Evolutionary conservation across 2,888 invertebrate genomes (phyloP).

Genomic region (Endotricha flammealis): DNA sequence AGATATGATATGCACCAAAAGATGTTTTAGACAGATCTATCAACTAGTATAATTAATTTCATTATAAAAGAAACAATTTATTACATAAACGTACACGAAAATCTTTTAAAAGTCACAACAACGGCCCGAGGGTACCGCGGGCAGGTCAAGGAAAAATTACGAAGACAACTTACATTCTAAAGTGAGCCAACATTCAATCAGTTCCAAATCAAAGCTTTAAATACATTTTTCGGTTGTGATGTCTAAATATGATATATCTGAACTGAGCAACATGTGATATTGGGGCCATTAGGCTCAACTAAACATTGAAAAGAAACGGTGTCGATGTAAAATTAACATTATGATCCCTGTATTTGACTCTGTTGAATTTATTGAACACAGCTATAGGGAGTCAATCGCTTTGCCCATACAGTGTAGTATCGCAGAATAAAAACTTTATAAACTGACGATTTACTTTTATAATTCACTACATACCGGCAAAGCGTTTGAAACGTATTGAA

Average conservation of each 20-base stretch:
- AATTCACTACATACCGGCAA: no score
- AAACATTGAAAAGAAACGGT: slow-evolving; percentile 28
- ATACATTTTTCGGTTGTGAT: slow-evolving; percentile 39
- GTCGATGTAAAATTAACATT: slow-evolving; percentile 48
- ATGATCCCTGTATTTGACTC: slow-evolving; percentile 75
- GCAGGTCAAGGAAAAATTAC: slow-evolving; percentile 42
- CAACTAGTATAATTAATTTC: slow-evolving; percentile 43
- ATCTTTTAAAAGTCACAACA: slow-evolving; percentile 28
- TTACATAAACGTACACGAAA: slow-evolving; percentile 5
- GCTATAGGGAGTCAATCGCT: slow-evolving; percentile 54
- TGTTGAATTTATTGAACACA: slow-evolving; percentile 74
- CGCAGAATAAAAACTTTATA: neutral
- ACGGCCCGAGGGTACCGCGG: slow-evolving; percentile 48
- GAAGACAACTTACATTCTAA: slow-evolving; percentile 47
- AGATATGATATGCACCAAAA: slow-evolving; percentile 67
- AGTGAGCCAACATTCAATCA: slow-evolving; percentile 65
- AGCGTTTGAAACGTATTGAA: slow-evolving; percentile 22
- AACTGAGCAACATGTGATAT: slow-evolving; percentile 25
- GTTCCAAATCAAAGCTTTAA: slow-evolving; percentile 76
- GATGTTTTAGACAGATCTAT: slow-evolving; percentile 46
- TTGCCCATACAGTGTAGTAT: slow-evolving; percentile 20
- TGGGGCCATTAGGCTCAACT: slow-evolving; percentile 18
- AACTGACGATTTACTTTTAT: no score
- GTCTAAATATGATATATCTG: slow-evolving; percentile 31
- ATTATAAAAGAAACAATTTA: slow-evolving; percentile 5